phyloP scores from a whole-genome alignment of 2,113 vertebrate genomes.

The Kryptolebias marmoratus region DNA sequence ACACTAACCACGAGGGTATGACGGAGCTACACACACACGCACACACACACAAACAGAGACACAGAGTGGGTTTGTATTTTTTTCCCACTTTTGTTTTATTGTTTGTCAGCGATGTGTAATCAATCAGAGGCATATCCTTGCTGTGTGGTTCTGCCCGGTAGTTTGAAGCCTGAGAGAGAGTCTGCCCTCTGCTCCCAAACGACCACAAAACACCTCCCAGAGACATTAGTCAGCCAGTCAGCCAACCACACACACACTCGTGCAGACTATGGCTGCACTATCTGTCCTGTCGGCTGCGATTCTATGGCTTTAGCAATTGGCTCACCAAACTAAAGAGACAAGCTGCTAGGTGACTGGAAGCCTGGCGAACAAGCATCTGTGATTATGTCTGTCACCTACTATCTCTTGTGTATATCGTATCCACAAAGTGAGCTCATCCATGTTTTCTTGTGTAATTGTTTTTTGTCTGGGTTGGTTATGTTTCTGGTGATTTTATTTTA shows the following conservation, averaged over 20 bases:
- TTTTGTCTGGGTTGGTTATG: not conserved
- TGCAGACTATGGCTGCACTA: conserved; percentile 35
- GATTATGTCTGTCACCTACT: conserved; percentile 70
- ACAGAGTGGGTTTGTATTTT: not conserved
- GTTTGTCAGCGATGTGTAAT: conserved; percentile 71
- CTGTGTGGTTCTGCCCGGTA: conserved; percentile 67
- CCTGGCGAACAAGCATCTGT: conserved; percentile 72
- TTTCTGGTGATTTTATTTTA: not conserved
- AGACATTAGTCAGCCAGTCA: conserved; percentile 71
- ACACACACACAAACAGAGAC: too few relatives aligned
- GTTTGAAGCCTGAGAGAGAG: conserved; percentile 68
- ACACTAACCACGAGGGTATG: conserved; percentile 25
- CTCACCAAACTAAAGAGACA: conserved; percentile 67
- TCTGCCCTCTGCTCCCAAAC: conserved; percentile 59
- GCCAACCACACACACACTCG: conserved; percentile 26
- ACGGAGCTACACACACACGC: conserved; percentile 39
- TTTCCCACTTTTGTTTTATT: conserved; percentile 69
- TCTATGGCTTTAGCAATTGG: conserved; percentile 71
- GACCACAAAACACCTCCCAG: conserved; percentile 71
- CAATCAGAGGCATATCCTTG: conserved; percentile 66
- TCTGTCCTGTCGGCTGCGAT: conserved; percentile 64
- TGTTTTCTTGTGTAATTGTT: conserved; percentile 15
- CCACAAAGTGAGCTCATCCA: conserved; percentile 26
- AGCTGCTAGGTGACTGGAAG: conserved; percentile 74
- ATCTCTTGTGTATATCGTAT: conserved; percentile 50